Percentiles rank a stretch among this genome's conserved stretches.
Conservation (phyloP, 1,140 invertebrate species). For the Aphaenogaster floridana region DNA sequence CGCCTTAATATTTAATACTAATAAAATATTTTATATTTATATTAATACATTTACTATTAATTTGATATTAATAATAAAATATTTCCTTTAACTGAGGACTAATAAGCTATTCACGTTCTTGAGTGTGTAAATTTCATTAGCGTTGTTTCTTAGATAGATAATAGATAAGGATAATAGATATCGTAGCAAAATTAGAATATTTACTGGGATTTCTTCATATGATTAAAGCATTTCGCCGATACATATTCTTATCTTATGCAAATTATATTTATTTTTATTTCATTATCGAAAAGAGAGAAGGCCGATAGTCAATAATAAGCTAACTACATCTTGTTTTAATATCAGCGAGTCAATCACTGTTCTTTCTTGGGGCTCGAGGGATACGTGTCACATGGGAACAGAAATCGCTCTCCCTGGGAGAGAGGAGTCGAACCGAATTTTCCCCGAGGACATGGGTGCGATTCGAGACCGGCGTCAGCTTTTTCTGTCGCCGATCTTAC, state of each 20-base stretch:
- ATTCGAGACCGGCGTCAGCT: slow-evolving; percentile 58
- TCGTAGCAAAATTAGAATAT: background rate
- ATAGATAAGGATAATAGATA: background rate
- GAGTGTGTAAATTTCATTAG: background rate
- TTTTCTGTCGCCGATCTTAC: slow-evolving; percentile 50
- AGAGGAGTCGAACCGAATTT: background rate
- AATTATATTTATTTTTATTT: background rate
- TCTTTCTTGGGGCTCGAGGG: background rate
- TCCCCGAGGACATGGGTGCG: background rate
- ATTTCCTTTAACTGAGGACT: background rate
- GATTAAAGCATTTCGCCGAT: background rate
- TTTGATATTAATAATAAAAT: background rate
- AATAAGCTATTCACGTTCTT: background rate
- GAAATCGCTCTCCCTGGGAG: slow-evolving; percentile 1
- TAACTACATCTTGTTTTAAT: background rate
- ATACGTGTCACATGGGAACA: background rate
- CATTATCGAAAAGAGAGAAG: background rate
- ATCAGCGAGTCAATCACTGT: background rate
- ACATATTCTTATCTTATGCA: no score
- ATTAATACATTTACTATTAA: no score
- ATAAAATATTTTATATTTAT: background rate
- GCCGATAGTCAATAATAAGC: background rate
- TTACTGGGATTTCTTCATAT: background rate
- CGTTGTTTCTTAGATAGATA: background rate
- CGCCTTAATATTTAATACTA: background rate